Conservation (phyloP, 2,113 vertebrate species). For the Nycticryphes semicollaris region DNA sequence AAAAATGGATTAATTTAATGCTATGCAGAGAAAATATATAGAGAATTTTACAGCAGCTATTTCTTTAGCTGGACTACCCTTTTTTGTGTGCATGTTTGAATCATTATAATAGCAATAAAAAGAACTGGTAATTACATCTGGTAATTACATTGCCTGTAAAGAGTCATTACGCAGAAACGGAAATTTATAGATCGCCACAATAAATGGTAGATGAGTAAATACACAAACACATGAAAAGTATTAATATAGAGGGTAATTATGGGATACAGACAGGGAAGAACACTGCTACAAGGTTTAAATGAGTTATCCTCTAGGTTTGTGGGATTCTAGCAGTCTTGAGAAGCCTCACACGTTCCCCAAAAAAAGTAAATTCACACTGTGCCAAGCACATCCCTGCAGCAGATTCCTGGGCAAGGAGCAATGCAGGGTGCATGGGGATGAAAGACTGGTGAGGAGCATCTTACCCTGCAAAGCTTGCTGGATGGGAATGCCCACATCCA, state of each 20-base stretch:
- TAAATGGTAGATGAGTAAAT: not conserved
- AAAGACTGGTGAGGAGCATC: not conserved
- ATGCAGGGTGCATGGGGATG: not conserved
- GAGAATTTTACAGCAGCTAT: conserved; percentile 6
- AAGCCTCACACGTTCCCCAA: not conserved
- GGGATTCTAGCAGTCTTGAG: not conserved
- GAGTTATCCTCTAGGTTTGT: not conserved
- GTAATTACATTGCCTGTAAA: conserved; percentile 32
- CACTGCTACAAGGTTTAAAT: not conserved
- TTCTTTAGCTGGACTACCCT: not conserved
- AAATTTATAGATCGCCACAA: not conserved
- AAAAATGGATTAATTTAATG: conserved; percentile 52
- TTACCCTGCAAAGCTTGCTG: not conserved
- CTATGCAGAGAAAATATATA: not conserved
- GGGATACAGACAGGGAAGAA: not conserved
- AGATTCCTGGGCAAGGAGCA: not conserved
- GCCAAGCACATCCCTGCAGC: not conserved
- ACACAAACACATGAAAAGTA: not conserved
- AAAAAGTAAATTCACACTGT: not conserved
- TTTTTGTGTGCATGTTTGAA: not conserved
- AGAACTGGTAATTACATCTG: not conserved
- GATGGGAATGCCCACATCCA: rapidly evolving
- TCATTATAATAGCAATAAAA: conserved; percentile 21
- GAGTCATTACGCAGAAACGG: conserved; percentile 9
- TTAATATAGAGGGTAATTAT: not conserved